phyloP scores from a whole-genome alignment of 92 coral and sea anemone genomes.

The Desmophyllum pertusum region DNA sequence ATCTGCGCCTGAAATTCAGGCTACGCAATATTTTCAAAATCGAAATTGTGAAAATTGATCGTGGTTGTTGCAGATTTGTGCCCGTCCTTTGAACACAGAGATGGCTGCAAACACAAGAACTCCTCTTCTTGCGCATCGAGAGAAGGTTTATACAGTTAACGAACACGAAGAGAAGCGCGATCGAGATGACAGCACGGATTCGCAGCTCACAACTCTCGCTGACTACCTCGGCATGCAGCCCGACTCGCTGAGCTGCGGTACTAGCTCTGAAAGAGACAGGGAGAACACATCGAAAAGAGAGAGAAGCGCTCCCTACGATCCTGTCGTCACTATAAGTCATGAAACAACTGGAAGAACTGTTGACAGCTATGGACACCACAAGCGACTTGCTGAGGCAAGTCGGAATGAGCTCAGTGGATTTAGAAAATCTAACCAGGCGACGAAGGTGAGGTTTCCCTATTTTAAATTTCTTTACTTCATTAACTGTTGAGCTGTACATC shows the following conservation, averaged over 20 bases:
- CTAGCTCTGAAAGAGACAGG: slow-evolving; percentile 21
- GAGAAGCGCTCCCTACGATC: slow-evolving; percentile 22
- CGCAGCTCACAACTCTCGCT: slow-evolving; percentile 33
- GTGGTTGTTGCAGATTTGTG: background rate
- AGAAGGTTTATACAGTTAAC: background rate
- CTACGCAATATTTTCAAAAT: background rate
- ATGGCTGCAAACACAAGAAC: slow-evolving; percentile 27
- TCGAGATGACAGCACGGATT: slow-evolving; percentile 11
- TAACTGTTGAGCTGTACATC: background rate
- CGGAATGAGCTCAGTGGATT: slow-evolving; percentile 24
- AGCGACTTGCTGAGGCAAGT: slow-evolving; percentile 65
- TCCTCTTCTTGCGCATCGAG: slow-evolving; percentile 31
- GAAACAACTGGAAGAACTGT: slow-evolving; percentile 74
- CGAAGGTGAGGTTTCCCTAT: background rate
- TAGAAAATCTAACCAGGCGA: slow-evolving; percentile 14
- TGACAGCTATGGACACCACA: slow-evolving; percentile 67
- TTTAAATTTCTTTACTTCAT: background rate
- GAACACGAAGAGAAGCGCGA: background rate
- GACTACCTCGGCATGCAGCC: slow-evolving; percentile 61
- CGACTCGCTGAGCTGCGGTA: slow-evolving; percentile 45
- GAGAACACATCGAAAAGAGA: slow-evolving; percentile 10
- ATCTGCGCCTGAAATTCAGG: too few species aligned
- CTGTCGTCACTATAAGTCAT: slow-evolving; percentile 61
- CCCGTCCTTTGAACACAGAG: background rate
- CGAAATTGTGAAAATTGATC: background rate